These are phyloP conservation scores for Synchiropus splendidus DNA, from an alignment of 2,113 vertebrate species.

Conservation along the genomic window DNA sequence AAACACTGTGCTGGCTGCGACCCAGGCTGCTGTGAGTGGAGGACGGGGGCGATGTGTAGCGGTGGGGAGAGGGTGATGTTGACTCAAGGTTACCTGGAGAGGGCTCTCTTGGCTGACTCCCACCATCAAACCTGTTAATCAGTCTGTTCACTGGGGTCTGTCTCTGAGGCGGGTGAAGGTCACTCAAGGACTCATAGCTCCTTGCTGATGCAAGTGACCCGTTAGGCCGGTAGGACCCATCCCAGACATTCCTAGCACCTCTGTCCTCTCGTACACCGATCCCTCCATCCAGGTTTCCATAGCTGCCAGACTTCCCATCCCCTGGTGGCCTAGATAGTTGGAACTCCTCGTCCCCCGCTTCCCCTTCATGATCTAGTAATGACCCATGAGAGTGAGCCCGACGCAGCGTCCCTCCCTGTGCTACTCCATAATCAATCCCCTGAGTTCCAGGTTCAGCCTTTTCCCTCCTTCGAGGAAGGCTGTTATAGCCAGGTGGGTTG, in stretches of 20 bases:
- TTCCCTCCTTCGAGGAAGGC: slow-evolving; percentile 41
- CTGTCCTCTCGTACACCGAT: slow-evolving; percentile 25
- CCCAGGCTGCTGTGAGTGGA: slow-evolving; percentile 56
- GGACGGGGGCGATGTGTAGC: slow-evolving; percentile 36
- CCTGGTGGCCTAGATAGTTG: slow-evolving; percentile 60
- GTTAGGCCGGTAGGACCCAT: slow-evolving; percentile 27
- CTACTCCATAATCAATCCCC: slow-evolving; percentile 24
- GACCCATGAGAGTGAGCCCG: slow-evolving; percentile 81
- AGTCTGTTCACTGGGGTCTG: slow-evolving; percentile 67
- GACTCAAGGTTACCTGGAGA: slow-evolving; percentile 43
- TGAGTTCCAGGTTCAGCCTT: slow-evolving; percentile 24
- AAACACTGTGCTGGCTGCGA: slow-evolving; percentile 19
- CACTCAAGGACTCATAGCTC: not conserved
- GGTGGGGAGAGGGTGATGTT: slow-evolving; percentile 21
- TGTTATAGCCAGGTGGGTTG: slow-evolving; percentile 54
- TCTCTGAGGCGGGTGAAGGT: slow-evolving; percentile 35
- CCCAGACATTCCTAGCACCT: slow-evolving; percentile 25
- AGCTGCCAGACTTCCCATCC: slow-evolving; percentile 63
- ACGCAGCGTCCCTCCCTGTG: slow-evolving; percentile 54
- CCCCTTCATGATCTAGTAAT: slow-evolving; percentile 53
- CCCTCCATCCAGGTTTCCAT: slow-evolving; percentile 45
- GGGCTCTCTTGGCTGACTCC: slow-evolving; percentile 53
- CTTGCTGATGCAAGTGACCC: slow-evolving; percentile 26
- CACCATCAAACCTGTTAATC: slow-evolving; percentile 68
- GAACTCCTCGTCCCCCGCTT: slow-evolving; percentile 28